These are phyloP conservation scores for Himalopsyche japonica DNA, from an alignment of 2,888 invertebrate species.

Conservation along the genomic window DNA sequence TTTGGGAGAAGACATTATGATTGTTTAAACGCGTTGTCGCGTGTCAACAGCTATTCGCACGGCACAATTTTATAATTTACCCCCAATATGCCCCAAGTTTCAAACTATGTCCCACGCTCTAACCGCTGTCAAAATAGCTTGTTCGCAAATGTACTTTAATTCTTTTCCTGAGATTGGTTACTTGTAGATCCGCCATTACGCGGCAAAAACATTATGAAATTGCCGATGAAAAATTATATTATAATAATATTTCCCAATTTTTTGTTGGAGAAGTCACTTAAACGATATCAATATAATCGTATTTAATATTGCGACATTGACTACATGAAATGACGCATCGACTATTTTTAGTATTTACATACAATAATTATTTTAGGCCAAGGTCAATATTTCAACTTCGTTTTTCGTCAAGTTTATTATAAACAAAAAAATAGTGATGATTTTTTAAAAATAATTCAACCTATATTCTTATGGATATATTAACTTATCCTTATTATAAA, in stretches of 20 bases:
- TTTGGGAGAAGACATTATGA: constrained; percentile 23
- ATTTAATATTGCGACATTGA: background rate
- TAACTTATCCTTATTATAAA: background rate
- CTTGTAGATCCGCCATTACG: constrained; percentile 21
- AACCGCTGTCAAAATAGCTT: constrained; percentile 36
- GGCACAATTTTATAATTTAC: constrained; percentile 17
- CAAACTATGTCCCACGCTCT: constrained; percentile 35
- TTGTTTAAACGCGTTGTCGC: background rate
- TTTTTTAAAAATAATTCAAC: background rate
- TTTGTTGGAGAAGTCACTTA: background rate
- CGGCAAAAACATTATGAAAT: constrained; percentile 1
- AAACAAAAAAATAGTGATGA: no score
- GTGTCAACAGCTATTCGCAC: background rate
- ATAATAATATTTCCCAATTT: background rate
- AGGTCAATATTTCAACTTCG: background rate
- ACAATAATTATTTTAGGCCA: background rate
- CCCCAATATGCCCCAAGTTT: constrained; percentile 23
- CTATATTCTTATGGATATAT: background rate
- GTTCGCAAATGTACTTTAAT: constrained; percentile 25
- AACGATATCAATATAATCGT: no score
- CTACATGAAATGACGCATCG: background rate
- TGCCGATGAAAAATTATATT: background rate
- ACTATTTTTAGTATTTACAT: background rate
- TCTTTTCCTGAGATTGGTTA: constrained; percentile 21
- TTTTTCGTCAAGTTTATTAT: background rate